phyloP scores from a whole-genome alignment of 2,113 vertebrate genomes.

The Bostrychus sinensis region DNA sequence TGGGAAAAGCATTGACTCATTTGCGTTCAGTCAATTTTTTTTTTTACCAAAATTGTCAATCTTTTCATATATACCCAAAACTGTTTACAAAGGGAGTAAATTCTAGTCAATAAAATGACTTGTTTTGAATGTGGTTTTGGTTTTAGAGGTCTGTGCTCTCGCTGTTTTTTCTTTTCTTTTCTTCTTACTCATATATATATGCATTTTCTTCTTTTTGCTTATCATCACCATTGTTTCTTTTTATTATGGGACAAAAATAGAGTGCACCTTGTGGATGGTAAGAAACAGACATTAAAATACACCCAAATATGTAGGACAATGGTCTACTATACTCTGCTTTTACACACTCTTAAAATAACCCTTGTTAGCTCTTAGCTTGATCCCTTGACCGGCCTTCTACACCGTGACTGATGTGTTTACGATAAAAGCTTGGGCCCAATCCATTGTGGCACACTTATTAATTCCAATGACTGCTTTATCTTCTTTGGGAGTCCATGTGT shows the following conservation, averaged over 20 bases:
- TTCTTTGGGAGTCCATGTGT: constrained; percentile 52
- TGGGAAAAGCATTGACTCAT: not conserved
- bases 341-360: constrained; percentile 20
- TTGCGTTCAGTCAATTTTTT: not conserved
- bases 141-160: too few relatives aligned
- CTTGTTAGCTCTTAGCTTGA: constrained; percentile 35
- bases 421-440: constrained; percentile 41
- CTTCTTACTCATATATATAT: too few relatives aligned
- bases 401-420: constrained; percentile 69
- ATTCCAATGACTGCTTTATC: constrained; percentile 64
- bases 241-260: not conserved
- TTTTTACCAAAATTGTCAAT: too few relatives aligned
- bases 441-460: constrained; percentile 56
- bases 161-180: too few relatives aligned
- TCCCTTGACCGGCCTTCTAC: constrained; percentile 44
- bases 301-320: too few relatives aligned
- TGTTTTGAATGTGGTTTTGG: too few relatives aligned
- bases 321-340: not conserved
- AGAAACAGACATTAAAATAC: not conserved
- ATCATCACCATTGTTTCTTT: too few relatives aligned
- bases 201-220: too few relatives aligned
- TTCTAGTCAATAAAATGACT: too few relatives aligned
- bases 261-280: not conserved
- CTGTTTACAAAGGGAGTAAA: too few relatives aligned
- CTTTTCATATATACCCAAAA: too few relatives aligned